Evolutionary conservation across 2,888 invertebrate genomes (phyloP).

Genomic region (Erannis defoliaria): DNA sequence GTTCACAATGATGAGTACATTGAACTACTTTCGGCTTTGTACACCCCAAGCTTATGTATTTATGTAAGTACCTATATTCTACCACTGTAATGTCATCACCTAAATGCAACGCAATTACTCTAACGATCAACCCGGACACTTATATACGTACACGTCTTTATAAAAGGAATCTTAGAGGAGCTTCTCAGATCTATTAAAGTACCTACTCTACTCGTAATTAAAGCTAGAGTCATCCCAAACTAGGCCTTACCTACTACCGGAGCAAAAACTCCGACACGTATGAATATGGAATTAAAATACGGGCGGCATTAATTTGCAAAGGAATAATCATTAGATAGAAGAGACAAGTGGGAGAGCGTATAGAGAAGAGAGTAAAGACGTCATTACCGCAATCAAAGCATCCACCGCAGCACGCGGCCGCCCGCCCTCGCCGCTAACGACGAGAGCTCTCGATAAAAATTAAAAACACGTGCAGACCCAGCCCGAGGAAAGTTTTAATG

Average conservation of each 20-base stretch:
- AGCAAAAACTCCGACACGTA: conserved; percentile 12
- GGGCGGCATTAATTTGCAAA: conserved; percentile 73
- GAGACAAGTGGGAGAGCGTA: conserved; percentile 64
- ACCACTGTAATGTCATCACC: neutral
- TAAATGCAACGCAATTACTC: neutral
- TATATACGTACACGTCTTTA: neutral
- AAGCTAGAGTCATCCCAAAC: neutral
- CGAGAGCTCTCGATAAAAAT: conserved; percentile 86
- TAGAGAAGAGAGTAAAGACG: conserved; percentile 60
- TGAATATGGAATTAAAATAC: conserved; percentile 63
- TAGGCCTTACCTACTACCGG: conserved; percentile 2
- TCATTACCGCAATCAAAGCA: conserved; percentile 86
- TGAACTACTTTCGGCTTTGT: no score
- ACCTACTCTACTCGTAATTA: no score
- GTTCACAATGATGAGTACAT: no score
- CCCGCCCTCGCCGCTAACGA: conserved; percentile 67
- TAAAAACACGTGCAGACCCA: conserved; percentile 86
- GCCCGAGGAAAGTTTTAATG: conserved; percentile 86
- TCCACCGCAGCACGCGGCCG: conserved; percentile 61
- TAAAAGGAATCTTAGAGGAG: conserved; percentile 3
- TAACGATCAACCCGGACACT: neutral
- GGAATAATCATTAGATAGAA: conserved; percentile 80
- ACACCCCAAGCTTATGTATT: neutral
- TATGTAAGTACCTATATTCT: no score
- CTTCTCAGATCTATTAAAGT: neutral